Base-by-base conservation (phyloP, 2,888 invertebrate species). In the Germaria angustata region DNA sequence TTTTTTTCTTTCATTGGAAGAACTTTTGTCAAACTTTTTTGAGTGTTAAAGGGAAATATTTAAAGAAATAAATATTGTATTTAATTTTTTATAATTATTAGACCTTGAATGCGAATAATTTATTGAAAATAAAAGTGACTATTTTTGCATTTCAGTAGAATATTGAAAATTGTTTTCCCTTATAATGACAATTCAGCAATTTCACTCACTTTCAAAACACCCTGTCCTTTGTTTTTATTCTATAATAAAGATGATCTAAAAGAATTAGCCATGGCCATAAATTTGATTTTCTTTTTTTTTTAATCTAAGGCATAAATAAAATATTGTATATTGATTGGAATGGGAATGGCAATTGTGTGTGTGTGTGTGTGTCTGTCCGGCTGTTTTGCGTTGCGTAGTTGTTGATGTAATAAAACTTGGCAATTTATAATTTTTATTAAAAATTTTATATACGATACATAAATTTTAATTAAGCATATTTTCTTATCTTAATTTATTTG, bases 401-500 rank as follows among this genome's bases (percentile, higher is more conserved):
- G 44, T 49, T 59, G 36, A 20, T 46, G 46, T 71, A 55, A 49
- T 55, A 49, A 55, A 36, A 63, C 17, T 28, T 63, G 17, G 36
- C 55, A 63, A 63, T 71, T 65, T 65, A 71, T 55, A 49, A 61
- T 49, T 22, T 49, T 36, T 59, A 9, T 15, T 22, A 41, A 71
- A 63, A 49, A 71, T 34, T 72, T 15, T 20, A 51, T 46, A 11
- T 22, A 46, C 17, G 20, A 57, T 57, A 28, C 65, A 79, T 82
- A 79, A 66, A 79, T 79, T 57, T 79, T 75, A 75, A 79, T 82
- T 79, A 79, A 82, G 61, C 20, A 73, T 49, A 49, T 53, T 72
- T 72, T 9, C 32, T 53, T 34, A 59, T 55, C 4, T 55, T n/a
- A 53, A 34, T 44, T 53, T 55, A 59, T 49, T 59, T 59, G 11